Percentiles rank a stretch among this genome's conserved stretches.
phyloP scores from a whole-genome alignment of 2,113 vertebrate genomes.

The Seriola dumerili region DNA sequence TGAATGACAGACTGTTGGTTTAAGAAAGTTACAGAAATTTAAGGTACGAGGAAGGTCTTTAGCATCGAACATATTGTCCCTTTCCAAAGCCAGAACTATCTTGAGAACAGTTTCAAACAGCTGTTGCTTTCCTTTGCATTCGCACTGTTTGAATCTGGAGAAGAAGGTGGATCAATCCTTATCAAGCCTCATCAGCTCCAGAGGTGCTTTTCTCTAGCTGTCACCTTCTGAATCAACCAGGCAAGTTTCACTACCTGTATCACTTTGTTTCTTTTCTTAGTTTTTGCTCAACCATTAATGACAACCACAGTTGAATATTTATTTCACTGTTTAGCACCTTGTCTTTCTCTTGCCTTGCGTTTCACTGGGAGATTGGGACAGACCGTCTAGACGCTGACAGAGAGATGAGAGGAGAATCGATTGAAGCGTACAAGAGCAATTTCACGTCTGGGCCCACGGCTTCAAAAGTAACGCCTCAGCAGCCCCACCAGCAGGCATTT shows the following conservation, averaged over 20 bases:
- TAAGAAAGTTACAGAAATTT: too few species aligned
- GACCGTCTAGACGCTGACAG: conserved; percentile 58
- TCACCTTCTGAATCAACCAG: neutral
- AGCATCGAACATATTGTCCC: neutral
- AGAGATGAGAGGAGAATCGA: conserved; percentile 58
- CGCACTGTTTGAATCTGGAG: conserved; percentile 10
- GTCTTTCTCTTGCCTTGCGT: conserved; percentile 13
- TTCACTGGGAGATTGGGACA: conserved; percentile 28
- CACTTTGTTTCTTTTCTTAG: too few species aligned
- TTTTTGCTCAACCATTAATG: neutral
- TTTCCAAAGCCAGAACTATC: neutral
- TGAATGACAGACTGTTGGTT: neutral
- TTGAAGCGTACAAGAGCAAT: conserved; percentile 63
- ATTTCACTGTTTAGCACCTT: neutral
- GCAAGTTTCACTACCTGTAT: conserved; percentile 11
- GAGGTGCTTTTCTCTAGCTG: neutral
- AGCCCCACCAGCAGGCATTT: conserved; percentile 5
- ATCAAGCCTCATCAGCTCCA: conserved; percentile 19
- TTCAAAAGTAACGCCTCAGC: conserved; percentile 46
- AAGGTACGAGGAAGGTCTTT: too few species aligned
- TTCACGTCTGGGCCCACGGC: conserved; percentile 56
- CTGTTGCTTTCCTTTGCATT: conserved; percentile 10
- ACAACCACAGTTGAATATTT: neutral
- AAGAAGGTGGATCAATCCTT: neutral
- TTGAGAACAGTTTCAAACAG: neutral